Percentiles rank a stretch among this genome's conserved stretches.
Conservation (phyloP, 2,113 vertebrate species). For the Sebastes schlegelii region DNA sequence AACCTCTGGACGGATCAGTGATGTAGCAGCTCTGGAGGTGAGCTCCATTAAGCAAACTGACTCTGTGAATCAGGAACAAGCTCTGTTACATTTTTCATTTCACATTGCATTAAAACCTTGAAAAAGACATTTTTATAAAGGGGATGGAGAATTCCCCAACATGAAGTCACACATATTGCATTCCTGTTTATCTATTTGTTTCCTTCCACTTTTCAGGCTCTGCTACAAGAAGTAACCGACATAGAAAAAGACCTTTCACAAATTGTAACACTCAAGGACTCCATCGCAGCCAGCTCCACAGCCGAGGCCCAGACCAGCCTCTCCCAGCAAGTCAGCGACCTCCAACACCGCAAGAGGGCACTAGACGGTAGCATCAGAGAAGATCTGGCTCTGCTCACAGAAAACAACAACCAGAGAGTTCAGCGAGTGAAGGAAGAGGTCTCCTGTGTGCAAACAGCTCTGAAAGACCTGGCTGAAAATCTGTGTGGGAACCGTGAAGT, state of each 20-base stretch:
- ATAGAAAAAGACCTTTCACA: constrained; percentile 45
- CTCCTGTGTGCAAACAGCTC: constrained; percentile 18
- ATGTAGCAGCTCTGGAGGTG: constrained; percentile 51
- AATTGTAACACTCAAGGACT: constrained; percentile 39
- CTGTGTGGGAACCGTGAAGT: constrained; percentile 7
- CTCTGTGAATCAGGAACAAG: background rate
- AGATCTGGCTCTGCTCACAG: background rate
- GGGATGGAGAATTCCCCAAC: background rate
- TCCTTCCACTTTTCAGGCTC: constrained; percentile 32
- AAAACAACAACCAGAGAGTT: constrained; percentile 5
- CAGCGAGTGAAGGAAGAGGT: constrained; percentile 34
- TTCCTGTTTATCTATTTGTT: background rate
- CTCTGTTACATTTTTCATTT: background rate
- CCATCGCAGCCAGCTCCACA: background rate
- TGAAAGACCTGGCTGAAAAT: constrained; percentile 25
- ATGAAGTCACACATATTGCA: background rate
- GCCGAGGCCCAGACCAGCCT: constrained; percentile 41
- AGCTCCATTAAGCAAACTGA: constrained; percentile 1
- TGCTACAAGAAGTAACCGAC: constrained; percentile 36
- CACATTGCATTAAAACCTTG: background rate
- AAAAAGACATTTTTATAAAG: background rate
- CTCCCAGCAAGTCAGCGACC: constrained; percentile 38
- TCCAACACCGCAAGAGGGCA: constrained; percentile 59
- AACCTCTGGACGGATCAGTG: constrained; percentile 4
- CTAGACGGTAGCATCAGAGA: constrained; percentile 49